A percentile compares a stretch with the other conserved stretches of the same genome.
Evolutionary conservation across 1,140 invertebrate genomes (phyloP).

Genomic region (Pseudachorutes palmiensis): DNA sequence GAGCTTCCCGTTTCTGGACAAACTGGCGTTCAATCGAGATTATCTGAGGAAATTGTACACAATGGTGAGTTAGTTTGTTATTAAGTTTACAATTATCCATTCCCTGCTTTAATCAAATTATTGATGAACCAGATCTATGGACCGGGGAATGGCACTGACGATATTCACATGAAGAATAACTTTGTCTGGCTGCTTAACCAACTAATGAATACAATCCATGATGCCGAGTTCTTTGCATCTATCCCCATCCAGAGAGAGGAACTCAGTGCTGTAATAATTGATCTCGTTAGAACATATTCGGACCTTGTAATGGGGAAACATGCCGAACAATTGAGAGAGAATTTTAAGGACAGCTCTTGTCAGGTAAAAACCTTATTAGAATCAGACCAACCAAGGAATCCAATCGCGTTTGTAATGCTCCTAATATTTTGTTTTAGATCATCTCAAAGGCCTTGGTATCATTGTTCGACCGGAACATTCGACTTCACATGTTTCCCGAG

Average conservation of each 20-base stretch:
- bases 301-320: not conserved
- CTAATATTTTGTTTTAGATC: constrained; percentile 8
- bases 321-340: not conserved
- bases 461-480: constrained; percentile 31
- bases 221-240: constrained; percentile 65
- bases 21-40: constrained; percentile 70
- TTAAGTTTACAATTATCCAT: no score
- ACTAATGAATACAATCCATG: constrained; percentile 74
- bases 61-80: not conserved
- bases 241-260: constrained; percentile 11
- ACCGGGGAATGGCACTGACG: not conserved
- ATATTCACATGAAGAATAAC: not conserved
- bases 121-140: not conserved
- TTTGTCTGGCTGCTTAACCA: constrained; percentile 79
- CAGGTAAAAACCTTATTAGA: not conserved
- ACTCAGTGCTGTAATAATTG: not conserved
- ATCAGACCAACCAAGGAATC: not conserved
- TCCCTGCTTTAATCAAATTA: not conserved
- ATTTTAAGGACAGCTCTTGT: no score
- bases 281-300: not conserved
- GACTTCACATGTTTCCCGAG: constrained; percentile 25
- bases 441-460: constrained; percentile 15
- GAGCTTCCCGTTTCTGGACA: constrained; percentile 56
- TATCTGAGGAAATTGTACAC: constrained; percentile 51
- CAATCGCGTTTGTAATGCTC: not conserved